A percentile compares a stretch with the other conserved stretches of the same genome.
Conservation (phyloP, 2,113 vertebrate genomes). For the Forbesichthys papilliferus region DNA sequence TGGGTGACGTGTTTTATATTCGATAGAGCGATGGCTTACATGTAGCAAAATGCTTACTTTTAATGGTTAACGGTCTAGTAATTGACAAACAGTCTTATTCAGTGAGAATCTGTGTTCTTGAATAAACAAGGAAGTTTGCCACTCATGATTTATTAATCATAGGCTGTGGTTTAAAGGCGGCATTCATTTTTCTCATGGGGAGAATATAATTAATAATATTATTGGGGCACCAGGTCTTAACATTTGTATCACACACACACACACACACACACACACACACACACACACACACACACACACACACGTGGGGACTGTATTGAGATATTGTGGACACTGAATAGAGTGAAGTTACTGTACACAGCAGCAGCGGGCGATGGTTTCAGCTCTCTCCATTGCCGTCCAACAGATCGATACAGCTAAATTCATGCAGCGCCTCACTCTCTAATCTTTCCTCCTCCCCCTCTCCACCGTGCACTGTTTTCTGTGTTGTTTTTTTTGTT, state of each 20-base stretch:
- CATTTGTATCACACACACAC: background rate
- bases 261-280: background rate
- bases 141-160: too few relatives aligned
- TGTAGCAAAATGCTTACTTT: too few relatives aligned
- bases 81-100: too few relatives aligned
- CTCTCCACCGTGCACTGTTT: conserved; percentile 38
- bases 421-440: conserved; percentile 46
- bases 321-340: conserved; percentile 50
- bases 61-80: too few relatives aligned
- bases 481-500: conserved; percentile 71
- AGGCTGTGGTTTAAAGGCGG: too few relatives aligned
- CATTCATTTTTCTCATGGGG: too few relatives aligned
- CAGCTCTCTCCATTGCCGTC: conserved; percentile 39
- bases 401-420: conserved; percentile 67
- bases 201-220: too few relatives aligned
- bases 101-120: too few relatives aligned
- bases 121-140: too few relatives aligned
- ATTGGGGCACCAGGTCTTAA: background rate
- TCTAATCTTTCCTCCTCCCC: conserved; percentile 61
- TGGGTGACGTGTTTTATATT: too few relatives aligned
- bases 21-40: too few relatives aligned
- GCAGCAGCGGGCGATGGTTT: conserved; percentile 57
- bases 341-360: conserved; percentile 17
- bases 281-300: background rate
- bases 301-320: background rate